Evolutionary conservation across 1,140 invertebrate genomes (phyloP), one percentile per base, ranked within the genome.

Genomic region (Leguminivora glycinivorella): DNA sequence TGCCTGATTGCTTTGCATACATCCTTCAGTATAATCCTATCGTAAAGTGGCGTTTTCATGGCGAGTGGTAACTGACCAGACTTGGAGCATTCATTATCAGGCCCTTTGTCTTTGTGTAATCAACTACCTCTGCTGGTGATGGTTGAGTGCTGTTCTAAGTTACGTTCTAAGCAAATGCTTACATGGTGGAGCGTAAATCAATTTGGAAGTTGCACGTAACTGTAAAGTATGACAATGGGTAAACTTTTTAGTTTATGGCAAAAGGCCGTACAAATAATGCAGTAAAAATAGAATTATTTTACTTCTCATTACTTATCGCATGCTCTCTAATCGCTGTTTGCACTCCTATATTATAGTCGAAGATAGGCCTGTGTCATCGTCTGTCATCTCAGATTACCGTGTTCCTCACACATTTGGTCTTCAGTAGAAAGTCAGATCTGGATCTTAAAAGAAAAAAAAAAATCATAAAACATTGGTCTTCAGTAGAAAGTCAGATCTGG

Each of bases 21-120:
- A 85, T 87, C 81, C 83, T 76, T 72, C 76, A 76, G 83, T 79
- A 85, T 85, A 88, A 87, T 85, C 81, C 83, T 77, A 82, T 83
- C 83, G 81, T 87, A 88, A 88, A 88, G 75, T 70, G 29, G 58
- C 71, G 75, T 86, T 84, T 84, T 84, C 80, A 84, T 83, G 77
- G 76, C 69, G 72, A 69, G 52, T 29, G 58, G 47, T 52, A 52
- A 52, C 47, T 52, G 47, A 52, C 47, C 47, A 52, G 47, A 52
- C 17, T 19, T 52, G 47, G 9, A 10, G 47, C 47, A 52, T 52
- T 22, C 1, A 52, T 52, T 52, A 52, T 52, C 47, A 22, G 7
- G 2, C 22, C 47, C 19, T 52, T 52, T 52, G 47, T 52, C 47
- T 52, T 52, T 22, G 47, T 9, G n/a, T 22, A 22, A 52, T 52